Percentiles rank a stretch among this genome's conserved stretches.
Evolutionary conservation across 2,888 invertebrate species (phyloP).

Genomic region (Tigriopus californicus): DNA sequence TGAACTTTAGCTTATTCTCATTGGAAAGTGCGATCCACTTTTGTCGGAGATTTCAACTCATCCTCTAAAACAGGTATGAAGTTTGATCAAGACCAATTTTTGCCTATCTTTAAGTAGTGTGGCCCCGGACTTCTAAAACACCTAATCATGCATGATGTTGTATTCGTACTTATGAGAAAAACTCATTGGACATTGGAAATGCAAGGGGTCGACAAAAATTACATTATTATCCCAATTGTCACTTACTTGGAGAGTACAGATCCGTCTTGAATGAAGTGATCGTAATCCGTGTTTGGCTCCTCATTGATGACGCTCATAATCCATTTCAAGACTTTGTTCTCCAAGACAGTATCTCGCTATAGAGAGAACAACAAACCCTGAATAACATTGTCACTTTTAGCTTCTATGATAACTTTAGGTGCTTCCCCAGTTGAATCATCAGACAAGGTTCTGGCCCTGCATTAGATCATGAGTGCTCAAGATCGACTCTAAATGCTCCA

Average conservation of each 20-base stretch:
- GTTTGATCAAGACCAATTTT: no score
- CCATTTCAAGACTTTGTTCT: slow-evolving; percentile 9
- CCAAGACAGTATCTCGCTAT: slow-evolving; percentile 11
- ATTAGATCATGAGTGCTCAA: slow-evolving; percentile 15
- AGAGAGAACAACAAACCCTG: not conserved
- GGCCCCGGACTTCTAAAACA: no score
- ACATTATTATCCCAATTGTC: not conserved
- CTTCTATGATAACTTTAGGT: not conserved
- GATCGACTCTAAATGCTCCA: not conserved
- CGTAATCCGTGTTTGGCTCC: slow-evolving; percentile 3
- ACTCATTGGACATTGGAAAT: not conserved
- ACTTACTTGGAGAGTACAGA: slow-evolving; percentile 7
- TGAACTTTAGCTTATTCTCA: no score
- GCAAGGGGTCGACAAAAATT: not conserved
- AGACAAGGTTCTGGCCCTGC: slow-evolving; percentile 14
- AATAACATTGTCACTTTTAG: not conserved
- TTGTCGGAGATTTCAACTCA: no score
- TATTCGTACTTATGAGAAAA: not conserved
- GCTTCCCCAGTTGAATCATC: not conserved
- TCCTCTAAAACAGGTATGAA: no score
- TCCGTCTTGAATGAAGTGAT: slow-evolving; percentile 12
- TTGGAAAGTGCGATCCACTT: no score
- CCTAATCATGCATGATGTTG: no score
- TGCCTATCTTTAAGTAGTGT: no score
- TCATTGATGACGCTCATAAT: slow-evolving; percentile 2